phyloP scores from a whole-genome alignment of 2,797 vertebrate species.

The Enteromius treurensis region DNA sequence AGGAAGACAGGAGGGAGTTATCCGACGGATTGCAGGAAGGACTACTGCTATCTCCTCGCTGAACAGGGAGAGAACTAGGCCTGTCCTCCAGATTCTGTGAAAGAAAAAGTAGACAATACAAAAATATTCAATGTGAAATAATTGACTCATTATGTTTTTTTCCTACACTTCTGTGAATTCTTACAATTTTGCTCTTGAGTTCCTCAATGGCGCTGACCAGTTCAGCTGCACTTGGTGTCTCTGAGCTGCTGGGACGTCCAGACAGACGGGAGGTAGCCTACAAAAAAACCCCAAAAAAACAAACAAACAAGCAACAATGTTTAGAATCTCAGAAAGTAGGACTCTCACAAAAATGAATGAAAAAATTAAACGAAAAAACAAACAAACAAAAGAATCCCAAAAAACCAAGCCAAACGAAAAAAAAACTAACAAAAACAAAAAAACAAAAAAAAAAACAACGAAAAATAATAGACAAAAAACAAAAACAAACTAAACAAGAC shows the following conservation, averaged over 20 bases:
- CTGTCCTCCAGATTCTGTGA: slow-evolving; percentile 92
- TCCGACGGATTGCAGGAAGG: slow-evolving; percentile 95
- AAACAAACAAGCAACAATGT: neutral
- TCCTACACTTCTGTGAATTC: slow-evolving; percentile 49
- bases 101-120: neutral
- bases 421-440: too few species aligned
- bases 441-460: too few species aligned
- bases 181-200: slow-evolving; percentile 99
- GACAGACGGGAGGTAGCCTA: slow-evolving; percentile 89
- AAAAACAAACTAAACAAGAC: too few species aligned
- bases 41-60: slow-evolving; percentile 93
- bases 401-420: too few species aligned
- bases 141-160: neutral
- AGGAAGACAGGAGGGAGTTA: slow-evolving; percentile 95
- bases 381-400: too few species aligned
- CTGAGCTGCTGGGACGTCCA: slow-evolving; percentile 91
- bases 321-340: neutral
- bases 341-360: neutral
- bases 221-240: slow-evolving; percentile 96
- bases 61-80: slow-evolving; percentile 92
- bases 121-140: neutral
- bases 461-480: too few species aligned
- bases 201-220: slow-evolving; percentile 98
- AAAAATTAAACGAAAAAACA: neutral
- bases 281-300: neutral